A percentile compares a stretch with the other conserved stretches of the same genome.
phyloP scores from a whole-genome alignment of 2,797 vertebrate genomes.

The Chelidonichthys spinosus region DNA sequence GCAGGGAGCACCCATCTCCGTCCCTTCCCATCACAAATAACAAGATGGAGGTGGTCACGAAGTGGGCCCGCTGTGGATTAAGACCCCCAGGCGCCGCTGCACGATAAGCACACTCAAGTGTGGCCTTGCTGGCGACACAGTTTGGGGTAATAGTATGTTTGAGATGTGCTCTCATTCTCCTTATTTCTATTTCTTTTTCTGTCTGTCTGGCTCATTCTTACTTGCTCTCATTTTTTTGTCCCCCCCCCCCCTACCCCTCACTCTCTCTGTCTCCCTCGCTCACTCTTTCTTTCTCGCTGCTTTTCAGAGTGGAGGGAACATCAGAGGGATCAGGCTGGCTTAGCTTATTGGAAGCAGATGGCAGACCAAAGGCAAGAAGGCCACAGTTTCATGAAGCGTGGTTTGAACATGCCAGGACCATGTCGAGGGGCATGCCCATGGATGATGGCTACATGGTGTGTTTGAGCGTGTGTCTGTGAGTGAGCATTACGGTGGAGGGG shows the following conservation, averaged over 20 bases:
- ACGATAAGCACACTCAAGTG: constrained; percentile 47
- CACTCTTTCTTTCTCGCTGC: constrained; percentile 64
- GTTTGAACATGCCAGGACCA: constrained; percentile 82
- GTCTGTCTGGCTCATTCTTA: constrained; percentile 50
- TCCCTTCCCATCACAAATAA: constrained; percentile 60
- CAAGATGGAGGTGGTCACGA: constrained; percentile 47
- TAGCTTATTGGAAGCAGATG: constrained; percentile 84
- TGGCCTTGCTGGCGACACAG: constrained; percentile 49
- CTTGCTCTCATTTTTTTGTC: constrained; percentile 64
- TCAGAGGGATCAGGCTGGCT: constrained; percentile 83
- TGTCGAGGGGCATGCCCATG: constrained; percentile 78
- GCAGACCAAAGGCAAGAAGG: constrained; percentile 82
- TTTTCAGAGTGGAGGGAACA: constrained; percentile 76
- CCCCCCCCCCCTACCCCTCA: constrained; percentile 27
- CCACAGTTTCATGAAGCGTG: constrained; percentile 83
- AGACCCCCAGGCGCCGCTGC: constrained; percentile 31
- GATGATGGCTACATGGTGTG: constrained; percentile 75
- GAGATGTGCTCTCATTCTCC: constrained; percentile 59
- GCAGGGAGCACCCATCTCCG: constrained; percentile 48
- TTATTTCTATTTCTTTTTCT: constrained; percentile 62
- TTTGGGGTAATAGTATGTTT: constrained; percentile 50
- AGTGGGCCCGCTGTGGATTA: constrained; percentile 56
- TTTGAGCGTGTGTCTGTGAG: constrained; percentile 50
- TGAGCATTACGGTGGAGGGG: constrained; percentile 46
- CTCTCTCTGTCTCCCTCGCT: constrained; percentile 58